These are phyloP conservation scores for Listronotus bonariensis DNA, from an alignment of 1,140 invertebrate genomes.

Conservation along the genomic window DNA sequence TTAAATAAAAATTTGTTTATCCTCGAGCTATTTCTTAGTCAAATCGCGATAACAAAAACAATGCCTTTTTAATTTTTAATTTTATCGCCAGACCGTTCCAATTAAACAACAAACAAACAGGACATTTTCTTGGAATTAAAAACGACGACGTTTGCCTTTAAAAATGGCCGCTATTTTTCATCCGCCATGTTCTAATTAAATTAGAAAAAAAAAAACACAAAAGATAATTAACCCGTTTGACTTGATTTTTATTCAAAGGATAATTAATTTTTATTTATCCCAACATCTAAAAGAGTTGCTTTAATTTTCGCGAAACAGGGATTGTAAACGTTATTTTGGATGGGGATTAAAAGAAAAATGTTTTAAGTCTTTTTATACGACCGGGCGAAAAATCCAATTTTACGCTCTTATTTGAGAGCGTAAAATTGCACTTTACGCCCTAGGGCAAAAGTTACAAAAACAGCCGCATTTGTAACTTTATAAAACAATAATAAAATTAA, in stretches of 20 bases:
- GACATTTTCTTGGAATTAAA: slow-evolving; percentile 39
- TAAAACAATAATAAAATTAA: too few species aligned
- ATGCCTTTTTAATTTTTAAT: slow-evolving; percentile 39
- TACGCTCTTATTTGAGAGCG: too few species aligned
- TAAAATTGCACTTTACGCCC: too few species aligned
- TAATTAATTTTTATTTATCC: slow-evolving; percentile 41
- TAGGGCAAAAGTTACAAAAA: too few species aligned
- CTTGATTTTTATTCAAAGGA: slow-evolving; percentile 39
- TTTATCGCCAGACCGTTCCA: slow-evolving; percentile 31
- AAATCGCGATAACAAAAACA: slow-evolving; percentile 28
- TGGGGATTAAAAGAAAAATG: too few species aligned
- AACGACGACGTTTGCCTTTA: slow-evolving; percentile 35
- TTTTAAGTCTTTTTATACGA: too few species aligned
- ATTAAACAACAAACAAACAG: slow-evolving; percentile 37
- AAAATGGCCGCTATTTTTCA: slow-evolving; percentile 38
- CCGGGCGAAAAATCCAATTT: too few species aligned
- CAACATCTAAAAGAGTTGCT: slow-evolving; percentile 23
- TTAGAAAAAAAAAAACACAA: slow-evolving; percentile 37
- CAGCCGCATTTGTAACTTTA: too few species aligned
- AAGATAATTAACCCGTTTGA: slow-evolving; percentile 41
- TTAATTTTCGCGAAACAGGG: neutral
- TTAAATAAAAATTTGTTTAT: neutral
- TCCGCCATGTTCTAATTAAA: slow-evolving; percentile 39
- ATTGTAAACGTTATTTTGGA: neutral
- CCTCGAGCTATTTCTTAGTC: slow-evolving; percentile 11